Evolutionary conservation across 2,797 vertebrate species (phyloP).

Genomic region (Enteromius radiatus): DNA sequence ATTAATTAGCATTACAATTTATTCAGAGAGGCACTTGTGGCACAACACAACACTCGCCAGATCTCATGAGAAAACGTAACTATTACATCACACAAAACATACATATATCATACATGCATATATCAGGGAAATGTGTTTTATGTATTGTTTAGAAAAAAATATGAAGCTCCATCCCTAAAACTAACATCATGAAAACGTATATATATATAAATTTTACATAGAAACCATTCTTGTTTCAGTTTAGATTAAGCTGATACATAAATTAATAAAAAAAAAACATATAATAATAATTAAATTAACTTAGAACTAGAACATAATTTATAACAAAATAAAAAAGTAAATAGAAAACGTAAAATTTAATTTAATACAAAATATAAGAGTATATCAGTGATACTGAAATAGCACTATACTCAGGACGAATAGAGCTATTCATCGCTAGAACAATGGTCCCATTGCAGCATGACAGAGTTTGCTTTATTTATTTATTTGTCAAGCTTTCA

Average conservation of each 20-base stretch:
- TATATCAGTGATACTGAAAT: background rate
- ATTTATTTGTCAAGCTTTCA: background rate
- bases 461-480: constrained; percentile 10
- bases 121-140: background rate
- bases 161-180: too few relatives aligned
- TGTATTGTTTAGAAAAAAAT: background rate
- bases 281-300: background rate
- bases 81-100: background rate
- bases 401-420: background rate
- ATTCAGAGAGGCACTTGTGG: constrained; percentile 15
- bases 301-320: background rate
- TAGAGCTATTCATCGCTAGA: background rate
- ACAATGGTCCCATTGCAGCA: background rate
- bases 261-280: background rate
- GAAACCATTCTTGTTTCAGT: background rate
- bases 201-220: background rate
- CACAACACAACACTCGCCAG: background rate
- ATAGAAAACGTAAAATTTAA: background rate
- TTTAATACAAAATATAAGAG: background rate
- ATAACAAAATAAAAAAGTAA: background rate
- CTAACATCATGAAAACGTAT: background rate
- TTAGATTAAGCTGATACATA: background rate
- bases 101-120: too few relatives aligned
- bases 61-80: background rate
- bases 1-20: constrained; percentile 20